Conservation (phyloP, 2,797 vertebrate species). For the Lepidocolaptes lacrymiger region DNA sequence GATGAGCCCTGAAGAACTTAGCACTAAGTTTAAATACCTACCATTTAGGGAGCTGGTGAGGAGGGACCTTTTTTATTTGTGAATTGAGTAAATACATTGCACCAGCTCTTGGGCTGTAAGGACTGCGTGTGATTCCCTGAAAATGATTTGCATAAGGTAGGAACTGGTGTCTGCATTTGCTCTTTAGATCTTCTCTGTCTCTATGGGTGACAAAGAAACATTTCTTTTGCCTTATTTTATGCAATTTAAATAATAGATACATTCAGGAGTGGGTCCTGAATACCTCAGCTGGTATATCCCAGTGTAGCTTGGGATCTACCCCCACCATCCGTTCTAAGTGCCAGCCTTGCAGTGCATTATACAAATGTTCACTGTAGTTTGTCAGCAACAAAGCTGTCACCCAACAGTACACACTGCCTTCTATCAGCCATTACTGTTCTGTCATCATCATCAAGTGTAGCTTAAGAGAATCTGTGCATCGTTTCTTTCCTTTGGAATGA, state of each 20-base stretch:
- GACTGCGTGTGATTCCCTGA: background rate
- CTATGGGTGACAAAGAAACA: background rate
- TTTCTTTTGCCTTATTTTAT: slow-evolving; percentile 33
- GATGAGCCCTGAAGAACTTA: background rate
- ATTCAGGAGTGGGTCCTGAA: background rate
- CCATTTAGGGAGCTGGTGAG: background rate
- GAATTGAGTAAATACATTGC: background rate
- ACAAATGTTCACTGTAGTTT: background rate
- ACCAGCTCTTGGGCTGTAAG: background rate
- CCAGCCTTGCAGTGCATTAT: background rate
- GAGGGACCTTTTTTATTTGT: background rate
- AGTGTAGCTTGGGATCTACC: background rate
- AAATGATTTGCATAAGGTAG: background rate
- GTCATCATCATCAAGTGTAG: slow-evolving; percentile 33
- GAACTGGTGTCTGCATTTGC: background rate
- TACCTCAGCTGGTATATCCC: background rate
- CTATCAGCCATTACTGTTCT: slow-evolving; percentile 39
- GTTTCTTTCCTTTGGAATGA: slow-evolving; percentile 31
- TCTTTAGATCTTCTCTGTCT: slow-evolving; percentile 10
- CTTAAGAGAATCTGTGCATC: slow-evolving; percentile 29
- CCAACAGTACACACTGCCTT: slow-evolving; percentile 32
- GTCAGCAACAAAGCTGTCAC: slow-evolving; percentile 48
- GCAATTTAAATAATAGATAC: background rate
- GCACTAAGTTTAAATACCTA: background rate
- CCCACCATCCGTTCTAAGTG: background rate